Conservation (phyloP, 30 jellyfish, hydroid and myxozoan genomes). For the Turritopsis dohrnii region DNA sequence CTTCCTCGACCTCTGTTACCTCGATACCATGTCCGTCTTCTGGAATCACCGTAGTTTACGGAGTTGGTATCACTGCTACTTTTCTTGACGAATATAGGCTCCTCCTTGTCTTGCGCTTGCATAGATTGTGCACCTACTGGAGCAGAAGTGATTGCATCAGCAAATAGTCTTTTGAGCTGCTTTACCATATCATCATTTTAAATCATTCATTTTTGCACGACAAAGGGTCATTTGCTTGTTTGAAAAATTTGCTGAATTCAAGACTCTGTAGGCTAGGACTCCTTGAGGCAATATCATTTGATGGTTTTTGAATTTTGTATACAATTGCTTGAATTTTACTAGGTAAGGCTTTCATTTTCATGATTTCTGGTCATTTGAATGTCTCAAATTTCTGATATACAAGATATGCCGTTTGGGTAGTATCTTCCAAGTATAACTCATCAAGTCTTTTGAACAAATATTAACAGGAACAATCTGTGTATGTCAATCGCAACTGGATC, state of each 20-base stretch:
- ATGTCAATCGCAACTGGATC: too few relatives aligned
- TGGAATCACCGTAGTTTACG: background rate
- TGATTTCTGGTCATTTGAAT: constrained; percentile 31
- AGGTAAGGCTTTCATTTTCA: constrained; percentile 34
- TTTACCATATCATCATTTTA: constrained; percentile 39
- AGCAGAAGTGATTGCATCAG: constrained; percentile 22
- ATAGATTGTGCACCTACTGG: constrained; percentile 12
- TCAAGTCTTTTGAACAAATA: constrained; percentile 39
- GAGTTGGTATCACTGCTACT: background rate
- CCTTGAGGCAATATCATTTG: constrained; percentile 29
- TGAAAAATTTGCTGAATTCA: constrained; percentile 42
- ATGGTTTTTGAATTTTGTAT: constrained; percentile 34
- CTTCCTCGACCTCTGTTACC: constrained; percentile 20
- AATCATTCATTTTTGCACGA: constrained; percentile 33
- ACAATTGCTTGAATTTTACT: constrained; percentile 26
- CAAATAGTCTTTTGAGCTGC: constrained; percentile 38
- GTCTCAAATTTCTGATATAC: constrained; percentile 19
- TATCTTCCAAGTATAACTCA: constrained; percentile 35
- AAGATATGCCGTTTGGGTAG: background rate
- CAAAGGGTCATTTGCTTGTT: constrained; percentile 26
- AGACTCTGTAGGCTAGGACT: constrained; percentile 43
- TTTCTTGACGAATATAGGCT: constrained; percentile 10
- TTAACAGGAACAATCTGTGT: too few relatives aligned
- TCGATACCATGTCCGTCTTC: constrained; percentile 22
- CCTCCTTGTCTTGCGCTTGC: constrained; percentile 1